Evolutionary conservation across 2,797 vertebrate genomes (phyloP), one percentile per base, ranked within the genome.

Genomic region (Podargus strigoides): DNA sequence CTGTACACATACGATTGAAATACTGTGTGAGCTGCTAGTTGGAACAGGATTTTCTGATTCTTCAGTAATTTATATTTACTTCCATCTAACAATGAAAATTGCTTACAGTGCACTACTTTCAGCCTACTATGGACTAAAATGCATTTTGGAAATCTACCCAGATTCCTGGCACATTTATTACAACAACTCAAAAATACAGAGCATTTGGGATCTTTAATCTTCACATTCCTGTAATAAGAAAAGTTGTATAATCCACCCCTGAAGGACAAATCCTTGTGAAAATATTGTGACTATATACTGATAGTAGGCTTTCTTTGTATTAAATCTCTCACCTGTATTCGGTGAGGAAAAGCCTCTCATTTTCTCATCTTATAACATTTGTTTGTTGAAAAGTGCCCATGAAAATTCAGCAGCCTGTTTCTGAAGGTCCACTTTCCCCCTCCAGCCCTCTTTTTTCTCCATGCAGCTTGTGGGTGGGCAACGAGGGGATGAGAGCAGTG

Each of bases 41-140:
- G 79, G 63, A 94, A 85, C 58, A 85, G 89, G 87, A 75, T 87
- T 86, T 94, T 94, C 82, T 83, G 91, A 93, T 75, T 84, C 94
- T 78, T 68, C 87, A 72, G 93, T 94, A 93, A 93, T 96, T 93
- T 92, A 36, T 93, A 87, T 94, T 94, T 95, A 94, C 85, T 88
- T 70, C 64, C 53, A 80, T n/a, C 67, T 53, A 85, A 94, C 95
- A 95, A 95, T 85, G 53, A 85, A 85, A 96, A 89, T 70, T 53
- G 91, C 95, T 91, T 89, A 68, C 36, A 14, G 79, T 42, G 91
- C 93, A 91, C 76, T 68, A 80, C 76, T 87, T 75, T 24, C 82
- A 79, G 79, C 85, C 90, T 92, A 87, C 87, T 83, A 94, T 68
- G 85, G 94, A 93, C 92, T 92, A 93, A 96, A 92, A 89, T 47